Percentiles rank a stretch among this genome's conserved stretches.
Conservation (phyloP, 2,797 vertebrate genomes). For the Oceanodroma leucorhoa region DNA sequence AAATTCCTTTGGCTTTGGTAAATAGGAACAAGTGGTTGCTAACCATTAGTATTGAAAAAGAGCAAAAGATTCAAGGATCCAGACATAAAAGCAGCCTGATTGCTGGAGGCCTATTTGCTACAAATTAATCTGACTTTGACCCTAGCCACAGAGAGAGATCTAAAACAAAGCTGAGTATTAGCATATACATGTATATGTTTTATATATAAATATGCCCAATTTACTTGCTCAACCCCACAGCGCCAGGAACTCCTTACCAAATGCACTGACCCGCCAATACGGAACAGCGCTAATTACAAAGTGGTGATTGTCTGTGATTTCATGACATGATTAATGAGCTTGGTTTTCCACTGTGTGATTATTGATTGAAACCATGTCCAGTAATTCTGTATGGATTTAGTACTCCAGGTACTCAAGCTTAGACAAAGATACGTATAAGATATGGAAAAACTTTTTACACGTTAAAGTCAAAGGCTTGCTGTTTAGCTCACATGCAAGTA, state of each 20-base stretch:
- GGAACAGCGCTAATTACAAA: neutral
- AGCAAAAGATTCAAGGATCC: neutral
- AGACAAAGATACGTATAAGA: neutral
- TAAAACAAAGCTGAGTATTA: neutral
- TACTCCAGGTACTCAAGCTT: neutral
- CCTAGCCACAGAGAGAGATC: neutral
- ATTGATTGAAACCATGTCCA: neutral
- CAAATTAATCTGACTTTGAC: neutral
- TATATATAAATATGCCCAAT: neutral
- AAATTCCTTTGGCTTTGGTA: neutral
- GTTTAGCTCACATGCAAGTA: neutral
- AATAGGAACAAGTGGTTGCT: neutral
- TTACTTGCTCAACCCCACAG: neutral
- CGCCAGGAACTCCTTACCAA: rapidly evolving
- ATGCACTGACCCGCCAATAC: neutral
- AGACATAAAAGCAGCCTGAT: neutral
- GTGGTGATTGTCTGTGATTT: neutral
- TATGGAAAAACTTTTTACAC: neutral
- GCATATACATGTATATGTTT: rapidly evolving
- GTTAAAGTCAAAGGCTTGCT: neutral
- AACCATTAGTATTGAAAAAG: neutral
- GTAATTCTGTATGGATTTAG: neutral
- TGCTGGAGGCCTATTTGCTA: neutral
- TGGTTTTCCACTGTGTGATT: neutral
- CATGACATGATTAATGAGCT: constrained; percentile 21